phyloP scores from a whole-genome alignment of 2,888 invertebrate genomes.

The Thymelicus acteon region DNA sequence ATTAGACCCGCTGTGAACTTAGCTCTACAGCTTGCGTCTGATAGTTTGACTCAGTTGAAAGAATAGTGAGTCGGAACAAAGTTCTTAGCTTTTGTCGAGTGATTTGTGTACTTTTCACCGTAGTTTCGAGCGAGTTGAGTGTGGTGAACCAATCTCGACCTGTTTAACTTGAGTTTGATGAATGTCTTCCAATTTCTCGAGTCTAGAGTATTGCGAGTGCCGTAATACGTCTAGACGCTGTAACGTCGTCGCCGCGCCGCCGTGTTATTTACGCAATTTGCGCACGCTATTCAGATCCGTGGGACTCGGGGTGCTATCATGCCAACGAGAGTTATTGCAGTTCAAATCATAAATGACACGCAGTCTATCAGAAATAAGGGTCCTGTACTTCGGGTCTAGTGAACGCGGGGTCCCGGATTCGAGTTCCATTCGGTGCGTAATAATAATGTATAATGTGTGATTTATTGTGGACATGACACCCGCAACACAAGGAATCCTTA shows the following conservation, averaged over 20 bases:
- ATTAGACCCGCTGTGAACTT: constrained; percentile 5
- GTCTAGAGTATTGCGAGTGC: constrained; percentile 28
- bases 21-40: background rate
- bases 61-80: background rate
- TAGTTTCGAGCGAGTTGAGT: background rate
- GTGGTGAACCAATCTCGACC: background rate
- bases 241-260: constrained; percentile 46
- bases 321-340: constrained; percentile 2
- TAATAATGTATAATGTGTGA: too few relatives aligned
- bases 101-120: background rate
- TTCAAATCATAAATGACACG: background rate
- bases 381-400: too few relatives aligned
- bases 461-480: too few relatives aligned
- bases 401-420: too few relatives aligned
- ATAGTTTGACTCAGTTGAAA: background rate
- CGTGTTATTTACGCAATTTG: constrained; percentile 51
- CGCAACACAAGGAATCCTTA: too few relatives aligned
- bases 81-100: background rate
- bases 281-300: constrained; percentile 1
- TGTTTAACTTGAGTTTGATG: background rate
- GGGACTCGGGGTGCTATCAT: constrained; percentile 5
- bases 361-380: too few relatives aligned
- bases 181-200: background rate
- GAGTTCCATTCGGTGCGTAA: too few relatives aligned
- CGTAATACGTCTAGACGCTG: constrained; percentile 66